Evolutionary conservation across 2,888 invertebrate genomes (phyloP).

Genomic region (Drosophila setosimentum): DNA sequence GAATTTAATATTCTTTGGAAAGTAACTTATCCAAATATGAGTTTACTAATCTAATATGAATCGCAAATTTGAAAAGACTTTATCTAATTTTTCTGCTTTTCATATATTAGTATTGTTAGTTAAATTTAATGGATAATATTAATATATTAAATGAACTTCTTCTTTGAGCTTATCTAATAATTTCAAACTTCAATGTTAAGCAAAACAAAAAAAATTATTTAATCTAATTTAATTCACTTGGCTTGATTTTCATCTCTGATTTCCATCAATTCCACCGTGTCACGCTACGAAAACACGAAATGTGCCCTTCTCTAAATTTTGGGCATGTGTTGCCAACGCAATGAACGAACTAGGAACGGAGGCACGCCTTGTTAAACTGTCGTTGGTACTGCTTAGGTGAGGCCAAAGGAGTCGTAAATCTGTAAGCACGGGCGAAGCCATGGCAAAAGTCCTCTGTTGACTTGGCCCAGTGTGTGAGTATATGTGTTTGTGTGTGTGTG

Average conservation of each 20-base stretch:
- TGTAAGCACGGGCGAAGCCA: not conserved
- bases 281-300: not conserved
- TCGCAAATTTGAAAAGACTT: not conserved
- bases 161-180: not conserved
- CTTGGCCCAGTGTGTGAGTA: constrained; percentile 8
- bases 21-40: not conserved
- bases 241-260: not conserved
- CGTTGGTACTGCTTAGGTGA: not conserved
- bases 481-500: constrained; percentile 9
- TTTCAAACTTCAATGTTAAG: not conserved
- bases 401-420: constrained; percentile 13
- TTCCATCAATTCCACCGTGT: not conserved
- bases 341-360: not conserved
- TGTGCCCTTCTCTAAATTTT: not conserved
- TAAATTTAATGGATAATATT: not conserved
- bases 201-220: not conserved
- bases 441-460: constrained; percentile 7
- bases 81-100: not conserved
- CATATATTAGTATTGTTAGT: not conserved
- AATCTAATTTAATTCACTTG: not conserved
- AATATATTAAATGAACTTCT: not conserved
- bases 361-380: not conserved
- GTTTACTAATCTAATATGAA: not conserved
- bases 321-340: constrained; percentile 10
- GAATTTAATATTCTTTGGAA: too few species aligned